Evolutionary conservation across 1,140 invertebrate genomes (phyloP), one percentile per base, ranked within the genome.

Genomic region (Pteromalus puparum): DNA sequence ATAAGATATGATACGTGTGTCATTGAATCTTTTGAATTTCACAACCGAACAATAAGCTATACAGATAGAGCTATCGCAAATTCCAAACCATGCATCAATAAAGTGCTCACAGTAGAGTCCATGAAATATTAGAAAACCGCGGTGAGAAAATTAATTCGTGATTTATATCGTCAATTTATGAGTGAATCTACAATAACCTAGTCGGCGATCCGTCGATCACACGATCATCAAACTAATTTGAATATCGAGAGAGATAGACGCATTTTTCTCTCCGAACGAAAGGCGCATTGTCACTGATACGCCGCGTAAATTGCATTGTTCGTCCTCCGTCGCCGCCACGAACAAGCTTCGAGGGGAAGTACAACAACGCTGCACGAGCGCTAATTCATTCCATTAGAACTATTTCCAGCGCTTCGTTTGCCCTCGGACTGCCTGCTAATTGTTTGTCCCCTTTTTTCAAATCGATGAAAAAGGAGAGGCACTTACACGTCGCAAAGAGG

Each of bases 221-320:
- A 10, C 9, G 24, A 2, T 13, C 24, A 5, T 12, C 67, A 70
- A 18, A 74, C 13, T 21, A 21, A 74, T 74, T 38, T 74, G 30
- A 42, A 74, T 74, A 74, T 42, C 21, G 28, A 70, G 67, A 70
- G 6, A 70, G 6, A 9, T 10, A 9, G 15, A 34, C 30, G 9
- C 18, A 1, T 24, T 24, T 67, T 10, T n/a, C 65, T 24, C 5
- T 10, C 1, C 9, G 65, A 67, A 70, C 67, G 67, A 74, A 42
- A n/a, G 21, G 34, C 30, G 13, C 34, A 74, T 74, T 74, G 72
- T 74, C 30, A 42, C 34, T 38, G 68, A 70, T 70, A 70, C n/a
- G 34, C 2, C 72, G 34, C 4, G 30, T 74, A 74, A 74, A 38
- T 74, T 21, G 72, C 18, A 74, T 76, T 76, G 74, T 76, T 76